Conservation (phyloP, 2,888 invertebrate species). For the Nymphalis c-album region DNA sequence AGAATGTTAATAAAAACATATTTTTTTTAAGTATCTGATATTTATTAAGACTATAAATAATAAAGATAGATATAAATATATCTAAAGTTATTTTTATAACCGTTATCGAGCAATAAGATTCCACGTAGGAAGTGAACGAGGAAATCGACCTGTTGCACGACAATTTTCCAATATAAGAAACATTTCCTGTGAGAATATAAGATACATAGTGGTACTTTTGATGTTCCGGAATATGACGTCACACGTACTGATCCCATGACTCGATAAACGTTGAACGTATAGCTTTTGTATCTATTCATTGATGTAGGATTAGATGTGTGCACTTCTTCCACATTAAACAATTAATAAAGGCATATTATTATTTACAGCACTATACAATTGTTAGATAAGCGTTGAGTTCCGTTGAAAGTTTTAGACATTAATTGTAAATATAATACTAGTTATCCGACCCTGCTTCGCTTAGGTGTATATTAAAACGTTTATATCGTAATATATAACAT, state of each 20-base stretch:
- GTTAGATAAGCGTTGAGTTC: too few relatives aligned
- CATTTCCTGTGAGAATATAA: constrained; percentile 33
- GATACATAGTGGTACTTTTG: constrained; percentile 24
- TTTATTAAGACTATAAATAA: constrained; percentile 7
- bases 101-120: constrained; percentile 33
- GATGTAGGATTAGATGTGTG: too few relatives aligned
- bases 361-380: too few relatives aligned
- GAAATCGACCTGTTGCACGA: constrained; percentile 45
- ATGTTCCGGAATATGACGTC: constrained; percentile 4
- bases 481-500: too few relatives aligned
- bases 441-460: too few relatives aligned
- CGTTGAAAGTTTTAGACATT: too few relatives aligned
- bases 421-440: too few relatives aligned
- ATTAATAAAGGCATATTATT: too few relatives aligned
- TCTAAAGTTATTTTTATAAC: constrained; percentile 24
- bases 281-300: not conserved
- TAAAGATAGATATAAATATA: constrained; percentile 13
- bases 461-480: too few relatives aligned
- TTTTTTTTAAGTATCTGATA: constrained; percentile 2
- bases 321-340: too few relatives aligned
- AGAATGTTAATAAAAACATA: too few relatives aligned
- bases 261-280: not conserved
- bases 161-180: constrained; percentile 47
- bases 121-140: constrained; percentile 45
- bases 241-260: constrained; percentile 6